Base-by-base conservation (phyloP, 2,113 vertebrate genomes). In the Anarrhichthys ocellatus region DNA sequence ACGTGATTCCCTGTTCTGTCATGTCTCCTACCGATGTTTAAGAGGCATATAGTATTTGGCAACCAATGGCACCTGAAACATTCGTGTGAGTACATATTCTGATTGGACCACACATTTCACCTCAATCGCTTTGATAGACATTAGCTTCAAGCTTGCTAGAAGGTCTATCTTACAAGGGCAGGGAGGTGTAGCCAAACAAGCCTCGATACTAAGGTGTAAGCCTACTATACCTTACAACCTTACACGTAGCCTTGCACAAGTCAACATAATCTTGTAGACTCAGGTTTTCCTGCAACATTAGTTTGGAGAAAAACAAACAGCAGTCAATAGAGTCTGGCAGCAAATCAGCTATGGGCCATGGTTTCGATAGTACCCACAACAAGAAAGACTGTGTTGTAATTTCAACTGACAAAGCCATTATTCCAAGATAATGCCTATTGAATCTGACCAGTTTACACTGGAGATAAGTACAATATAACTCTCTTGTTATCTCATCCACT, bases 381-480 rank as follows among this genome's bases (percentile, higher is more conserved):
- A 76, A 81, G 73, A 82, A 38, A 79, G 46, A 75, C 44, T 78
- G 52, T 63, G 77, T 78, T 83, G 62, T 79, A 34, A 85, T 82
- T 85, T 76, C 54, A 80, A 42, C 75, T 73, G 76, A 82, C 46
- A 68, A 52, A 24, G 65, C 27, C 22, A 20, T 73, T 64, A 77
- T 64, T 83, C 34, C 5, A 69, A 71, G 38, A 79, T 75, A 68
- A 67, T 72, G 69, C 66, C 56, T 59, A 69, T 68, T 80, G 62
- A 64, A 84, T 70, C 13, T 72, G 69, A 40, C 22, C 76, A 71
- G 59, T 71, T 78, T 40, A 56, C 29, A 71, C 78, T 56, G 22
- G 59, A 71, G 50, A 15, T 68, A 42, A 76, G 46, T 63, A 65
- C 48, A 81, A 67, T 8, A 56, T 61, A 7, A 38, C 40, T 42